These are phyloP conservation scores for Pelvicachromis taeniatus DNA, from an alignment of 2,113 vertebrate genomes.

Conservation along the genomic window DNA sequence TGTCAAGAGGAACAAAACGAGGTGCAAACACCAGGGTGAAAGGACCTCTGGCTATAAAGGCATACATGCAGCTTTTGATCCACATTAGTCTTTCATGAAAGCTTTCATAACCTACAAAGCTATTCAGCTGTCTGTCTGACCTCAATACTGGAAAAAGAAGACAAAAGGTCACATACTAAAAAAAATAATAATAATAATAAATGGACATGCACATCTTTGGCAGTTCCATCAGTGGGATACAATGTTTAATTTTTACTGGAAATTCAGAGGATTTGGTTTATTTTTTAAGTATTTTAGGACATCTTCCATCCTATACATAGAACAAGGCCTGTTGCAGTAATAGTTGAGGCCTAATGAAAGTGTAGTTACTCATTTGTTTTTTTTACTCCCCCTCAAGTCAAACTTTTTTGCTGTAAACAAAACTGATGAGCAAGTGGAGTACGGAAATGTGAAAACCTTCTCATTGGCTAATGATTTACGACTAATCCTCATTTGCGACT, in stretches of 20 bases:
- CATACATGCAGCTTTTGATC: neutral
- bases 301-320: neutral
- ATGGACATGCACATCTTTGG: neutral
- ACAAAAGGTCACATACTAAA: neutral
- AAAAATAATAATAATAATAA: neutral
- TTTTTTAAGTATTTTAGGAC: neutral
- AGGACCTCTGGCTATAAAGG: neutral
- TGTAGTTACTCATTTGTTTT: neutral
- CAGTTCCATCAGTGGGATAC: neutral
- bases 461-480: neutral
- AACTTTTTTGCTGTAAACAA: neutral
- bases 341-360: neutral
- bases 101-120: slow-evolving; percentile 5
- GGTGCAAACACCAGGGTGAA: neutral
- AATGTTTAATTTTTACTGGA: neutral
- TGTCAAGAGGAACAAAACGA: neutral
- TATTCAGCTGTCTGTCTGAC: neutral
- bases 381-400: neutral
- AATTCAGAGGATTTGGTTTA: neutral
- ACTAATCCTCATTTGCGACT: neutral
- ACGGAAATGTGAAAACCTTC: neutral
- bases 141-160: neutral
- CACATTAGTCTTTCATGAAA: neutral
- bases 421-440: neutral
- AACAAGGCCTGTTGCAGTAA: neutral